Base-by-base conservation (phyloP, 2,797 vertebrate genomes). In the Sebastes itinus region DNA sequence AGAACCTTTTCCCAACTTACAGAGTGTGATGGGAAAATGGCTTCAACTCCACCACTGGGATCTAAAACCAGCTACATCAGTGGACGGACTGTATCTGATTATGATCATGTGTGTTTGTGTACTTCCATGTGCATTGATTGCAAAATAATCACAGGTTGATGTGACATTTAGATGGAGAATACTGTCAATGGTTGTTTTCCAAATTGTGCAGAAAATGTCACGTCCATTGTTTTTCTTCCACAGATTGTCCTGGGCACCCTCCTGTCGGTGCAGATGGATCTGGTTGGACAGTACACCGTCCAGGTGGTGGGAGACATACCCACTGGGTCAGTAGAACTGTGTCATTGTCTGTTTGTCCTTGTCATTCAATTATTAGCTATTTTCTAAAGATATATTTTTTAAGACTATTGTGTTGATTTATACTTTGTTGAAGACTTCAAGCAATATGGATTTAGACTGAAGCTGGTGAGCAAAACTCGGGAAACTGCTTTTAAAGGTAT, bases 251-350 rank as follows among this genome's bases (percentile, higher is more conserved):
- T 92, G 80, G 81, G 74, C 78, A 90, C 91, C 78, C 16, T 93
- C 20, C 38, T 94, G 76, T 93, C 94, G 3, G 86, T 89, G 63
- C 91, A 93, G 89, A 85, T 94, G 88, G 92, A 95, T 64, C 84
- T 95, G 81, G 82, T 74, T 56, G 88, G 79, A 72, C 82, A 75
- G 72, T 81, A 92, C 78, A 85, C 88, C 28, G 96, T 98, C 89
- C 95, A 97, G 92, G 85, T 97, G 80, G 96, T 98, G 89, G 97
- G 97, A 75, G 90, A 85, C 59, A 96, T 97, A 89, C 97, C 97
- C 87, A 96, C 94, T 87, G 97, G 97, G 97, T 98, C 96, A 92
- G 97, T 82, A 88, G 61, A 86, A 84, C 85, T 77, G 75, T 72
- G 71, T 81, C 75, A 58, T 52, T 75, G 20, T 78, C 25, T 77